Evolutionary conservation across 2,113 vertebrate species (phyloP), one percentile per base, ranked within the genome.

Genomic region (Toxotes jaculatrix): DNA sequence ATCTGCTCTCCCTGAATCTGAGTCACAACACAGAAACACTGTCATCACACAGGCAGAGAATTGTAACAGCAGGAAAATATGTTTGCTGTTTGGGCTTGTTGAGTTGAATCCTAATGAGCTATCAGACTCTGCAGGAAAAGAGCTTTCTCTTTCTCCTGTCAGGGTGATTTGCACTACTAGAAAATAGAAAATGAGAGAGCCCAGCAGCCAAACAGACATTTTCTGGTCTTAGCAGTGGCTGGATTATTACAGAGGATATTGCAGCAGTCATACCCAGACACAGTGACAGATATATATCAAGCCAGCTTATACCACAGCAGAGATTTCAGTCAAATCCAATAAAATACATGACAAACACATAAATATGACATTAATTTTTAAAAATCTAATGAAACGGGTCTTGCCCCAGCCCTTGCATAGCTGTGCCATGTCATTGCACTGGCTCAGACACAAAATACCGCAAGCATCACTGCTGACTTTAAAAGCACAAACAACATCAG

Each of bases 101-200:
- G 92, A 85, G 88, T 85, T 92, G 93, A 92, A 94, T 93, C 77
- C 84, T 93, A 92, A 93, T 94, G 91, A 92, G 89, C 84, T 87
- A 92, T 88, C 90, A 89, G 66, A 83, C 84, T 91, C 81, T 83
- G 83, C 85, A 55, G 91, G 79, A 88, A 85, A 70, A 69, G 66
- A 80, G 83, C 78, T 84, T 88, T 87, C 84, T 86, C 76, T 82
- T 82, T 77, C 82, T 83, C 84, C 82, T 86, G 86, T 88, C 83
- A 82, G 89, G 79, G 85, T 92, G 92, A 93, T 92, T 92, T 94
- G 90, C 90, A 78, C 79, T 76, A 87, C 79, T 79, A 86, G 82
- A 88, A 89, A 88, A 92, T 74, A 83, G 85, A 85, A 92, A 87
- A 90, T 80, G 84, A 89, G 88, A 79, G 79, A 92, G 60, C 83